phyloP scores from a whole-genome alignment of 2,113 vertebrate genomes.

The Pedetes capensis region DNA sequence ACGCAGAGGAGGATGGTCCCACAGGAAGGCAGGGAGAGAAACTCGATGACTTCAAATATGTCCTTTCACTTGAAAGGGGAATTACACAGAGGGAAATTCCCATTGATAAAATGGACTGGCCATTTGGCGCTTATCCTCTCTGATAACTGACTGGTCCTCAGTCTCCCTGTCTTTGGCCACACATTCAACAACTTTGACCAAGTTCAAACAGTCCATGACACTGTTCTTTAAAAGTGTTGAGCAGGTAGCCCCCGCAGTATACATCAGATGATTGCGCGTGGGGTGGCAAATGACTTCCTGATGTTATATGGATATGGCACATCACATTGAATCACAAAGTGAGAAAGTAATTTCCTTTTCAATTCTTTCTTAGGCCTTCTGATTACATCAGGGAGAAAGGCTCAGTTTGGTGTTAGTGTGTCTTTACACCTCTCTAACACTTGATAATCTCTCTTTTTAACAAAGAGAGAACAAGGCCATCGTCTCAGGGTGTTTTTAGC shows the following conservation, averaged over 20 bases:
- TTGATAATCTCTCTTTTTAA: constrained; percentile 79
- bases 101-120: neutral
- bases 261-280: neutral
- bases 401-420: constrained; percentile 69
- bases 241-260: neutral
- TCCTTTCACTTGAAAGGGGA: neutral
- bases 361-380: constrained; percentile 73
- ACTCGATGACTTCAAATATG: neutral
- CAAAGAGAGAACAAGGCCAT: constrained; percentile 69
- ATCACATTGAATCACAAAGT: constrained; percentile 72
- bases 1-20: neutral
- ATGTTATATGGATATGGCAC: neutral
- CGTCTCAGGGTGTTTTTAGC: constrained; percentile 50
- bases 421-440: constrained; percentile 75
- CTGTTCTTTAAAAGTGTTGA: neutral
- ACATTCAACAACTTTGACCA: neutral
- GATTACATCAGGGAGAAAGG: constrained; percentile 77
- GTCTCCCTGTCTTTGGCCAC: neutral
- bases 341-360: constrained; percentile 80
- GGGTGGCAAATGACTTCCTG: constrained; percentile 19
- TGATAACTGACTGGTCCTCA: neutral
- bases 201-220: constrained; percentile 2
- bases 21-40: neutral
- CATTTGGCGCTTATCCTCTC: neutral
- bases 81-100: neutral